Base-by-base conservation (phyloP, 2,113 vertebrate species). In the Solea solea region DNA sequence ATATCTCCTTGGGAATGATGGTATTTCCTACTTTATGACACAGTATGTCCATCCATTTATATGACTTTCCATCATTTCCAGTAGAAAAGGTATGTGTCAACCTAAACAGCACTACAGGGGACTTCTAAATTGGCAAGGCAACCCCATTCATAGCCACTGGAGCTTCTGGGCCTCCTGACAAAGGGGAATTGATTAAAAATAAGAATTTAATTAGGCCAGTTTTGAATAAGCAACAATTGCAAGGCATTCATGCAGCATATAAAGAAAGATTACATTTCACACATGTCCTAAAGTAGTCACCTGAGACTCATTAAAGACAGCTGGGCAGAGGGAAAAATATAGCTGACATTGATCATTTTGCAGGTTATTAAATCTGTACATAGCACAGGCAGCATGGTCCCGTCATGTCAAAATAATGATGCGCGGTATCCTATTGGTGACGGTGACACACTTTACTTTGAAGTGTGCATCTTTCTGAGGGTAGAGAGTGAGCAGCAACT, bases 241-340 rank as follows among this genome's bases (percentile, higher is more conserved):
- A 45, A 71, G 64, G 52, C 73, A 49, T 82, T 72, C 56, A 44
- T 72, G 62, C 68, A 72, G 78, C 80, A 69, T 68, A 70, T 62
- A 81, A 68, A 84, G 78, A 78, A 72, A 76, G 68, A 80, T 82
- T 83, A 65, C 15, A 65, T 64, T 83, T 81, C 85, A 83, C 76
- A 85, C 60, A 45, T 79, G 72, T 86, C 70, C 84, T 81, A 76
- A 82, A 74, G 83, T 78, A 85, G 86, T 80, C 92, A 78, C 65
- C 81, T 52, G 91, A 93, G 89, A 92, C 89, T 91, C 87, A 93
- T 93, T 94, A 93, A 80, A 83, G 78, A 84, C 85, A 80, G 75
- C 82, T 80, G 76, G 85, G 74, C 59, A 25, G 79, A 76, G 78
- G 66, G 41, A 81, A 55, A 76, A 21, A 84, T 80, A 65, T 42